Evolutionary conservation across 2,797 vertebrate genomes (phyloP), one percentile per base, ranked within the genome.

Genomic region (Rhabdophis nuchalis): DNA sequence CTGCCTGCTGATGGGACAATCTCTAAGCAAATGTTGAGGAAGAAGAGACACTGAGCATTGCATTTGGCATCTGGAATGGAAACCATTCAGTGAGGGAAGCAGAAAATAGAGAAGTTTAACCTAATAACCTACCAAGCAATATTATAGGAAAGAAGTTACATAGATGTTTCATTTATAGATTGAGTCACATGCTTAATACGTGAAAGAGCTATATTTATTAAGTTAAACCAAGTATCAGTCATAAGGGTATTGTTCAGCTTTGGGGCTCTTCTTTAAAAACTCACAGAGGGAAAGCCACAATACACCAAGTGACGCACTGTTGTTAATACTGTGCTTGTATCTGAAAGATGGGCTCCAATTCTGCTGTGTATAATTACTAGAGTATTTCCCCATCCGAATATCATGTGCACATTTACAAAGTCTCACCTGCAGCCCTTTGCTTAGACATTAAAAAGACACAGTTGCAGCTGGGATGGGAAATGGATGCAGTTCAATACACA

Each of bases 241-340:
- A 96, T 54, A 86, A 95, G 97, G 94, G 97, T 93, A 96, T 97
- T 96, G 93, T 92, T 97, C 89, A 95, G 82, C 96, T 96, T 96
- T 90, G 89, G 94, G 88, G 97, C 89, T 96, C 94, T 96, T 94
- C 88, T 77, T 82, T 82, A 95, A 25, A 88, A 85, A 92, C 95
- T 96, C 95, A 97, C 94, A 1, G 93, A 96, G 97, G 96, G 94
- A 95, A 96, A 94, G 96, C 93, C 58, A 96, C 96, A 98, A 97
- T 96, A 93, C 97, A 95, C 97, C 54, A 94, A 97, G 96, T 98
- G 98, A 98, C 96, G 97, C 97, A 96, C 95, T 98, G 97, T 98
- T 98, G 96, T 98, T 97, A 96, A 95, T 95, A 95, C 91, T 91
- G 92, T 86, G 61, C 94, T 96, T 95, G 96, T 95, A 91, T 95